phyloP scores from a whole-genome alignment of 2,113 vertebrate genomes.

The Coregonus clupeaformis region DNA sequence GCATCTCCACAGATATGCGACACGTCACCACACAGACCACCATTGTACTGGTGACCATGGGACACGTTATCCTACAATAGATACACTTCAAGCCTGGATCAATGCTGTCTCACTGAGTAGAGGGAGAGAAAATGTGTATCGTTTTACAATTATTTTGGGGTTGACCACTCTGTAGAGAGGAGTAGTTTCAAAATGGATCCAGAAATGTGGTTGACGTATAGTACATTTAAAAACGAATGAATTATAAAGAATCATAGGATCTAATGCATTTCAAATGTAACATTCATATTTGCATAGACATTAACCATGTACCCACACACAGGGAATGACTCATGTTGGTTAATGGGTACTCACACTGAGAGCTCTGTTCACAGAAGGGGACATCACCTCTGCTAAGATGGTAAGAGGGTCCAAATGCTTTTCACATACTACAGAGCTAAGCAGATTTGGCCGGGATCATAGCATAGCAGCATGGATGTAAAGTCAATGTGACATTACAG shows the following conservation, averaged over 20 bases:
- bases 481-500: constrained; percentile 38
- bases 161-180: background rate
- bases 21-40: constrained; percentile 55
- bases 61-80: constrained; percentile 44
- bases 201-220: background rate
- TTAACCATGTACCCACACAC: constrained; percentile 48
- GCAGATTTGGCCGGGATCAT: constrained; percentile 34
- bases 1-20: constrained; percentile 40
- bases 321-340: constrained; percentile 65
- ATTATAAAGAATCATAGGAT: background rate
- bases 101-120: constrained; percentile 33
- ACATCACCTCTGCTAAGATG: constrained; percentile 59
- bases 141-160: constrained; percentile 9
- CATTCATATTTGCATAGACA: constrained; percentile 44
- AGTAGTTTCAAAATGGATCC: background rate
- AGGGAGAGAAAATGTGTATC: constrained; percentile 16
- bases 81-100: constrained; percentile 38
- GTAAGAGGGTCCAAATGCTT: constrained; percentile 70
- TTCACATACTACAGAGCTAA: constrained; percentile 40
- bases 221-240: background rate
- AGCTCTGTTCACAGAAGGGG: constrained; percentile 69
- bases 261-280: constrained; percentile 44
- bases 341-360: constrained; percentile 69
- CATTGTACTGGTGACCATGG: constrained; percentile 51
- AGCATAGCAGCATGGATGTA: constrained; percentile 57